Evolutionary conservation across 2,888 invertebrate species (phyloP).

Genomic region (Oscheius sp.): DNA sequence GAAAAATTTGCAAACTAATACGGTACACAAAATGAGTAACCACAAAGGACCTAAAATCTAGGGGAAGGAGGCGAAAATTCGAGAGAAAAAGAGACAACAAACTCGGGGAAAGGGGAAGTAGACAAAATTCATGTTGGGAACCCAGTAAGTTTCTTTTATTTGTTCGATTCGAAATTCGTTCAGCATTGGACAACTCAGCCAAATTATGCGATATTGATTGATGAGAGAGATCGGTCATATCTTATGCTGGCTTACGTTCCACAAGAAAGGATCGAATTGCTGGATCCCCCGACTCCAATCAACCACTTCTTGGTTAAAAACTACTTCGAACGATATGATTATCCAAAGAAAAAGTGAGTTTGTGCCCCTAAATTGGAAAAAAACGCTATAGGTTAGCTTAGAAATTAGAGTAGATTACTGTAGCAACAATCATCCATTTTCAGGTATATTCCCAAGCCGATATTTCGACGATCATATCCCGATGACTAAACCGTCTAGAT

Average conservation of each 20-base stretch:
- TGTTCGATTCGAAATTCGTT: not conserved
- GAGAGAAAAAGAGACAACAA: no score
- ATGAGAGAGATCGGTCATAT: slow-evolving; percentile 72
- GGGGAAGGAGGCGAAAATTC: no score
- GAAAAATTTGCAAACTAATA: no score
- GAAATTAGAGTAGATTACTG: no score
- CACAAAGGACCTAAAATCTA: no score
- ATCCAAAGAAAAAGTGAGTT: slow-evolving; percentile 18
- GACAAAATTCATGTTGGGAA: no score
- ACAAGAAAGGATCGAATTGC: slow-evolving; percentile 9
- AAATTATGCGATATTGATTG: slow-evolving; percentile 74
- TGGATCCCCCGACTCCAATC: slow-evolving; percentile 60
- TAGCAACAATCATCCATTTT: not conserved
- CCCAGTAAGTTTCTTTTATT: not conserved
- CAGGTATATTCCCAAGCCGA: slow-evolving; percentile 16
- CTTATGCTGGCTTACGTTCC: slow-evolving; percentile 73
- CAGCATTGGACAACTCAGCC: slow-evolving; percentile 69
- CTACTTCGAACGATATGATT: slow-evolving; percentile 70
- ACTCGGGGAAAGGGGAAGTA: no score
- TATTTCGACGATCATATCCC: slow-evolving; percentile 3
- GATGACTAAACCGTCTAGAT: slow-evolving; percentile 13
- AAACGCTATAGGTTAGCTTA: no score
- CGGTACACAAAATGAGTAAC: no score
- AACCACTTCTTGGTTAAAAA: slow-evolving; percentile 71
- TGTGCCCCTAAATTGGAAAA: no score